Evolutionary conservation across 2,113 vertebrate species (phyloP).

Genomic region (Leptosomus discolor): DNA sequence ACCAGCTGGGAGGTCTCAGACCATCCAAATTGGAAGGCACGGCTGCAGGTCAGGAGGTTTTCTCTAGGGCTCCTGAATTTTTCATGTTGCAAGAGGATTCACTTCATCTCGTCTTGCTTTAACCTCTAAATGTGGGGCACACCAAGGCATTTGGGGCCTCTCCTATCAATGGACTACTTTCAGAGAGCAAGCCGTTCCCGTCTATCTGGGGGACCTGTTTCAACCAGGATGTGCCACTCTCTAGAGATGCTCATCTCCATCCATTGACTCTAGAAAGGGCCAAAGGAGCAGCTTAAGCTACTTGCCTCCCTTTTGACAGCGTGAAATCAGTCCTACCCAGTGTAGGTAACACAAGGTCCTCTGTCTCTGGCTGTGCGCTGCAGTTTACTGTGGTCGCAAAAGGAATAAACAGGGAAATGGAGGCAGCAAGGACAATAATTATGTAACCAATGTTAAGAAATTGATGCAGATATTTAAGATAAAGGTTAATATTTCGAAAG

Average conservation of each 20-base stretch:
- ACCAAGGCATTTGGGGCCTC: background rate
- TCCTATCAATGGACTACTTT: background rate
- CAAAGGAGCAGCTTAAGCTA: background rate
- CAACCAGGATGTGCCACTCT: background rate
- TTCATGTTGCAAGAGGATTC: background rate
- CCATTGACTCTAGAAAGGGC: background rate
- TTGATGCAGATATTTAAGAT: background rate
- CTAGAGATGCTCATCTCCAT: background rate
- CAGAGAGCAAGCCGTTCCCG: background rate
- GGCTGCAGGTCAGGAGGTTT: background rate
- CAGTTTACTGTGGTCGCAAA: background rate
- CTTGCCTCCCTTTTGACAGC: background rate
- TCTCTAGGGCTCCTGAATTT: background rate
- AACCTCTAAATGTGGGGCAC: background rate
- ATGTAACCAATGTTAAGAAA: background rate
- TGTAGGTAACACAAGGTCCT: background rate
- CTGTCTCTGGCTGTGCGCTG: background rate
- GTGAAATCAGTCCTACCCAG: background rate
- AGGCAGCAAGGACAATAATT: background rate
- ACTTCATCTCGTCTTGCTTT: background rate
- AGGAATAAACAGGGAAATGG: background rate
- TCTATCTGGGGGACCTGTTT: background rate
- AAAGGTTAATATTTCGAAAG: background rate
- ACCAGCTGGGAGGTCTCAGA: background rate
- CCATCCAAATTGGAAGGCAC: background rate